Conservation (phyloP, 2,888 invertebrate species). For the Acrocera orbiculus region DNA sequence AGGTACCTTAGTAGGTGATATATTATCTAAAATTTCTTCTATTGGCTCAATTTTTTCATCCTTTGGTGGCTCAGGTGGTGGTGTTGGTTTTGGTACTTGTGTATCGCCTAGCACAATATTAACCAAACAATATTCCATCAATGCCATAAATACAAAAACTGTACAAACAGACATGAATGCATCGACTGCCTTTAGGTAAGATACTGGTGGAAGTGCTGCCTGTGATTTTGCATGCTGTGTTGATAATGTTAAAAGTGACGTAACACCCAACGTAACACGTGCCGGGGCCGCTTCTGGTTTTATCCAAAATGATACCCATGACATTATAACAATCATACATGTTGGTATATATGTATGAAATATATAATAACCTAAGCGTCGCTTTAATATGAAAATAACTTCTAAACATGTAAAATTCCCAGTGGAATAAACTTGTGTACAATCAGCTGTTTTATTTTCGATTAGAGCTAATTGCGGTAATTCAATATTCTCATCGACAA, state of each 20-base stretch:
- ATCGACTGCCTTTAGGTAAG: slow-evolving; percentile 82
- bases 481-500: slow-evolving; percentile 75
- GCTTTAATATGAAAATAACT: slow-evolving; percentile 74
- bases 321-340: slow-evolving; percentile 88
- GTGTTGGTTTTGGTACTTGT: slow-evolving; percentile 28
- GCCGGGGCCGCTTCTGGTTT: slow-evolving; percentile 89
- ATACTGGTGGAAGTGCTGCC: slow-evolving; percentile 82
- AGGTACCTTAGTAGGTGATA: slow-evolving; percentile 6
- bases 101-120: slow-evolving; percentile 40
- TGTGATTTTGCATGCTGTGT: slow-evolving; percentile 90
- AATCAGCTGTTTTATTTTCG: slow-evolving; percentile 75
- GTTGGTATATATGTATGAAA: slow-evolving; percentile 91
- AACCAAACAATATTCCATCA: slow-evolving; percentile 84
- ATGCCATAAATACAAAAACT: slow-evolving; percentile 80
- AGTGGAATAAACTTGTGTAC: slow-evolving; percentile 48
- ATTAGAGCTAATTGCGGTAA: slow-evolving; percentile 76
- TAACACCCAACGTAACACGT: slow-evolving; percentile 79
- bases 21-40: slow-evolving; percentile 29
- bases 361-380: slow-evolving; percentile 76
- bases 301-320: slow-evolving; percentile 94
- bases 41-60: slow-evolving; percentile 5
- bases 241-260: slow-evolving; percentile 70
- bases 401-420: slow-evolving; percentile 82
- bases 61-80: slow-evolving; percentile 17
- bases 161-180: slow-evolving; percentile 89